Evolutionary conservation across 2,113 vertebrate species (phyloP).

Genomic region (Sminthopsis crassicaudata): DNA sequence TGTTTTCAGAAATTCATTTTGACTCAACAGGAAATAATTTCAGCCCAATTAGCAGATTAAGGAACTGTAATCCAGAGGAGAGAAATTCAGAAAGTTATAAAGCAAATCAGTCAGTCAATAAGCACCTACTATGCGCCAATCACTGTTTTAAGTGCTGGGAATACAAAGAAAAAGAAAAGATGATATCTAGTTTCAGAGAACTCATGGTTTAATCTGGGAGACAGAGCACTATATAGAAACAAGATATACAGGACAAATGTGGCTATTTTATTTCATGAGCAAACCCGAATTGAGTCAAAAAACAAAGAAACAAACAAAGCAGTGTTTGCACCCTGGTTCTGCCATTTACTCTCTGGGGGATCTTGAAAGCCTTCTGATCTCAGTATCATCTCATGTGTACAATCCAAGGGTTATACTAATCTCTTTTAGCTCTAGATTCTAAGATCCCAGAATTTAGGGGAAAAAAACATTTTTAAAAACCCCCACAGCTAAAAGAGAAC

Average conservation of each 20-base stretch:
- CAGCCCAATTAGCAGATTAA: background rate
- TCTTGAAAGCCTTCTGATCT: background rate
- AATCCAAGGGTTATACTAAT: background rate
- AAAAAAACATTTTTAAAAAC: background rate
- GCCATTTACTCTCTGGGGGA: background rate
- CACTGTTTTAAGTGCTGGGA: background rate
- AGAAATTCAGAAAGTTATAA: background rate
- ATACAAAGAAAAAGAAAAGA: background rate
- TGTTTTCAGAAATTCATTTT: background rate
- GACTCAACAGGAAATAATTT: background rate
- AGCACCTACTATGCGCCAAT: background rate
- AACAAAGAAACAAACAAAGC: background rate
- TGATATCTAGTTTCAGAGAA: background rate
- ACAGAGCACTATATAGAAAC: background rate
- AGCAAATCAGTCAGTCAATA: background rate
- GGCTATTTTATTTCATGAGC: background rate
- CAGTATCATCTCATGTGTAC: background rate
- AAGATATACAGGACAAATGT: background rate
- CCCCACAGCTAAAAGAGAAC: background rate
- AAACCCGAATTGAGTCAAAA: background rate
- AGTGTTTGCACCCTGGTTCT: background rate
- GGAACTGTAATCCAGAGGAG: background rate
- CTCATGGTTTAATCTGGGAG: background rate
- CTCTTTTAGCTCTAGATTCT: background rate
- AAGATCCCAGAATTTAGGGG: background rate